A percentile compares a stretch with the other conserved stretches of the same genome.
phyloP scores from a whole-genome alignment of 1,140 invertebrate species.

The Ptiloglossa arizonensis region DNA sequence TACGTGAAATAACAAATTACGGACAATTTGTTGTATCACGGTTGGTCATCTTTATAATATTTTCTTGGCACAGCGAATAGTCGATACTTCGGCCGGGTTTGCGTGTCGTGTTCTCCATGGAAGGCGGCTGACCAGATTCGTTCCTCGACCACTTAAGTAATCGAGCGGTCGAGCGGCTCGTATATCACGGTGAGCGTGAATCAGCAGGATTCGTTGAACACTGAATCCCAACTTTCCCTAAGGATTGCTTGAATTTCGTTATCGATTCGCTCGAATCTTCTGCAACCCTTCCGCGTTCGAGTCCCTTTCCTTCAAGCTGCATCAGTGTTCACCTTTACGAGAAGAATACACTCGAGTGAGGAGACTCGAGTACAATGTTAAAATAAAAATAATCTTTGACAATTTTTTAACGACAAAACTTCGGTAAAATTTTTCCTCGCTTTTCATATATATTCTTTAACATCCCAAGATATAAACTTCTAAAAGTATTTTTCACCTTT shows the following conservation, averaged over 20 bases:
- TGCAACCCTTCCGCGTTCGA: not conserved
- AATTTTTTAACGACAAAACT: no score
- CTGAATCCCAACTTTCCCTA: conserved; percentile 17
- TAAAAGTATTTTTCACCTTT: no score
- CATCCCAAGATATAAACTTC: no score
- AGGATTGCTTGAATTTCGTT: not conserved
- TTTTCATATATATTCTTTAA: no score
- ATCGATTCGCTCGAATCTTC: not conserved
- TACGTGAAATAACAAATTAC: not conserved
- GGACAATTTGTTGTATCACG: not conserved
- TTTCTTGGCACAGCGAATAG: conserved; percentile 54
- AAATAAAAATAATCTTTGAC: no score
- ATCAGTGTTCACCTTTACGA: no score
- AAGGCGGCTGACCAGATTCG: conserved; percentile 59
- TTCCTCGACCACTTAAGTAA: conserved; percentile 60
- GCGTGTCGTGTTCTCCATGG: conserved; percentile 26
- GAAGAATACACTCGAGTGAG: no score
- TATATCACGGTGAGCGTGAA: conserved; percentile 56
- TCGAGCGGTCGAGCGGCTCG: conserved; percentile 41
- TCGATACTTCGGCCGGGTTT: conserved; percentile 49
- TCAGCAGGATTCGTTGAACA: conserved; percentile 46
- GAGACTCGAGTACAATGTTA: no score
- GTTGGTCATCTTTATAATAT: conserved; percentile 57
- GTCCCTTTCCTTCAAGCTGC: not conserved
- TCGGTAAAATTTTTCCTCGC: no score